These are phyloP conservation scores for Lochmaea crataegi DNA, from an alignment of 2,888 invertebrate genomes.

Conservation along the genomic window DNA sequence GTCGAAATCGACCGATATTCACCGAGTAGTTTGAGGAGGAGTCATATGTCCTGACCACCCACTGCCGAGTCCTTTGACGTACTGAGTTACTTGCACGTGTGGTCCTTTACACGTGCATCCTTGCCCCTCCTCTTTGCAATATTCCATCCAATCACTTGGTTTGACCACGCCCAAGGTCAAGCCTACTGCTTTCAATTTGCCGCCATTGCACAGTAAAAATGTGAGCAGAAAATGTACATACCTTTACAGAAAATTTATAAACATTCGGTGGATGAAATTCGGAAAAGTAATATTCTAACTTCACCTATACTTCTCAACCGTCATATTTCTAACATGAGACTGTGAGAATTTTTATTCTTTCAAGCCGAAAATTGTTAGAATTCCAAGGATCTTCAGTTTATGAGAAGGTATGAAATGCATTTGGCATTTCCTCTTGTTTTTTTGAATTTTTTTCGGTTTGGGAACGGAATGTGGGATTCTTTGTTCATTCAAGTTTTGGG, in stretches of 20 bases:
- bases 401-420: constrained; percentile 34
- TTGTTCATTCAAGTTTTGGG: constrained; percentile 26
- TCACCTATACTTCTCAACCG: not conserved
- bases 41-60: constrained; percentile 61
- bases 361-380: not conserved
- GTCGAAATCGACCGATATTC: constrained; percentile 56
- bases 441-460: constrained; percentile 28
- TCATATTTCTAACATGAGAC: not conserved
- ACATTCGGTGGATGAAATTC: not conserved
- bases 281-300: constrained; percentile 1
- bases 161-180: constrained; percentile 54
- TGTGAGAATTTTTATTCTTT: not conserved
- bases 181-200: constrained; percentile 52
- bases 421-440: constrained; percentile 34
- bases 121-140: constrained; percentile 51
- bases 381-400: not conserved
- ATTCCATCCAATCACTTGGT: constrained; percentile 52
- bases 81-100: constrained; percentile 62
- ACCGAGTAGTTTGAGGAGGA: constrained; percentile 60
- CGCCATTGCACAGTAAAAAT: constrained; percentile 60
- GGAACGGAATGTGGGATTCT: constrained; percentile 31
- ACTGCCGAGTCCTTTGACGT: constrained; percentile 61
- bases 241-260: constrained; percentile 8
- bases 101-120: constrained; percentile 61
- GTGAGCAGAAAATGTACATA: constrained; percentile 31